Conservation (phyloP, 2,888 invertebrate genomes). For the Acanthoscelides obtectus region DNA sequence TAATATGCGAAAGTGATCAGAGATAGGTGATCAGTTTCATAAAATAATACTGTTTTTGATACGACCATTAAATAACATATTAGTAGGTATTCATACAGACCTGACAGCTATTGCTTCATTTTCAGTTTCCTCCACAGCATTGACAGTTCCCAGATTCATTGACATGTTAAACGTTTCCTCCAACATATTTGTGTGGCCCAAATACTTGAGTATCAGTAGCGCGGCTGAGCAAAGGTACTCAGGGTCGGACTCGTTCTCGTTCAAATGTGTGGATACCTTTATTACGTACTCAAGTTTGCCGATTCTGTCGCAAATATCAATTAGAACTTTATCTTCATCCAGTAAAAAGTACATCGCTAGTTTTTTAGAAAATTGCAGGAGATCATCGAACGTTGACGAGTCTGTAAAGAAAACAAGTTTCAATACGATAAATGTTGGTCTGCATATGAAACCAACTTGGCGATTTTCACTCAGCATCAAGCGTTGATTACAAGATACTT, state of each 20-base stretch:
- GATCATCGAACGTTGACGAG: background rate
- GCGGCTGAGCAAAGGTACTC: slow-evolving; percentile 28
- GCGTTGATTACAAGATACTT: too few species aligned
- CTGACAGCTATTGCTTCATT: background rate
- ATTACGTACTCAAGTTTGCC: slow-evolving; percentile 26
- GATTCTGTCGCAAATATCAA: slow-evolving; percentile 26
- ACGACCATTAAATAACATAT: too few species aligned
- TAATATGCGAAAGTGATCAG: too few species aligned
- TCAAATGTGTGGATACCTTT: slow-evolving; percentile 24
- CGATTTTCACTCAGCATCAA: too few species aligned
- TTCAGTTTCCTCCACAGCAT: background rate
- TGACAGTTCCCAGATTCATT: background rate
- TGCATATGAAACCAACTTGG: too few species aligned
- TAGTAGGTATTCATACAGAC: background rate
- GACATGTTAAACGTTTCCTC: background rate
- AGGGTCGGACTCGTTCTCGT: slow-evolving; percentile 18
- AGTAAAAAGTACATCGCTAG: slow-evolving; percentile 24
- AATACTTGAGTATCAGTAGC: slow-evolving; percentile 28
- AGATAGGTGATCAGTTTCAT: too few species aligned
- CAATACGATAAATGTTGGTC: too few species aligned
- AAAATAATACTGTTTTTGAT: too few species aligned
- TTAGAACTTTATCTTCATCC: slow-evolving; percentile 22
- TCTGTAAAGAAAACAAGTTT: background rate
- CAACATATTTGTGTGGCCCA: slow-evolving; percentile 5
- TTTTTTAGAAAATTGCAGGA: slow-evolving; percentile 15